phyloP scores from a whole-genome alignment of 2,797 vertebrate species.

The Orestias chungarensis region DNA sequence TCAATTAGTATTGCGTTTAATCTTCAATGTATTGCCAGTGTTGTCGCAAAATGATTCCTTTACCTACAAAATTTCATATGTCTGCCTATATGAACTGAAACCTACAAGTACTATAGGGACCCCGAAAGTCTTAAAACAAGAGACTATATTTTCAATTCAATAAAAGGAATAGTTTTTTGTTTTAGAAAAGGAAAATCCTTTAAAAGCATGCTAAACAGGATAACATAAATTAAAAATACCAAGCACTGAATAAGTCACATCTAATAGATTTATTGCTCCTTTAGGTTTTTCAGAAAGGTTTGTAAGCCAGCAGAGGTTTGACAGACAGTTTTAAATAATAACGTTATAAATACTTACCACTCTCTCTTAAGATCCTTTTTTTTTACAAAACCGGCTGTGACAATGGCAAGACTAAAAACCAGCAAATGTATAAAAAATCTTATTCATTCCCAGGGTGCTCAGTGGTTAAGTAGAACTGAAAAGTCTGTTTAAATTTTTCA shows the following conservation, averaged over 20 bases:
- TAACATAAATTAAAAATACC: neutral
- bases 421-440: constrained; percentile 24
- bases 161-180: neutral
- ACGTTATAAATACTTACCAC: neutral
- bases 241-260: constrained; percentile 9
- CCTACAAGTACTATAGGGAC: neutral
- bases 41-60: neutral
- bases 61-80: too few relatives aligned
- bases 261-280: neutral
- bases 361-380: neutral
- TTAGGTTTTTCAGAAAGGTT: neutral
- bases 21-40: neutral
- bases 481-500: constrained; percentile 38
- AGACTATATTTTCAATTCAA: too few relatives aligned
- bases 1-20: neutral
- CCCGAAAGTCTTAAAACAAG: neutral
- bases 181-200: neutral
- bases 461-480: constrained; percentile 18
- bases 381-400: neutral
- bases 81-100: neutral
- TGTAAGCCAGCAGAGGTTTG: neutral
- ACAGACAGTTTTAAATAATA: constrained; percentile 9
- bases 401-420: constrained; percentile 5
- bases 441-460: constrained; percentile 13
- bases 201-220: neutral